These are phyloP conservation scores for Benitochromis conjunctus DNA, from an alignment of 2,113 vertebrate species.

Conservation along the genomic window DNA sequence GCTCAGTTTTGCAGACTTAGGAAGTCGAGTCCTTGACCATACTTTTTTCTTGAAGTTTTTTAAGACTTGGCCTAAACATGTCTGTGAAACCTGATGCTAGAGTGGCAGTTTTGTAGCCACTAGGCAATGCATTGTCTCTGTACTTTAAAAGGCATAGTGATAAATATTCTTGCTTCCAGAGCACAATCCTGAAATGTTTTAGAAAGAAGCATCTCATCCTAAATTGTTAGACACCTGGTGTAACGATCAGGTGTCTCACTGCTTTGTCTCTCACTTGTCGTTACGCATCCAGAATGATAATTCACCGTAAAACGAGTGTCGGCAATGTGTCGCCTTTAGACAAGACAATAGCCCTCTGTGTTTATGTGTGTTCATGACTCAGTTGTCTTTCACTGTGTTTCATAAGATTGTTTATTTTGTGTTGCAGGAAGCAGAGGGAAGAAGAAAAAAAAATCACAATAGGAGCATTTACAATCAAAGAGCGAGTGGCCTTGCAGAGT, in stretches of 20 bases:
- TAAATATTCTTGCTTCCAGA: not conserved
- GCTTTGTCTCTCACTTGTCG: constrained; percentile 27
- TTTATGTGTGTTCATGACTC: constrained; percentile 21
- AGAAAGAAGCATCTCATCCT: not conserved
- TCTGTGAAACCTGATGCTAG: not conserved
- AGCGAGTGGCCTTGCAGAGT: not conserved
- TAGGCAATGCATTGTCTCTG: not conserved
- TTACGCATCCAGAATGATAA: constrained; percentile 46
- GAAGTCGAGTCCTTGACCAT: not conserved
- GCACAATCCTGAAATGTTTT: not conserved
- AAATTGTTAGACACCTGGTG: not conserved
- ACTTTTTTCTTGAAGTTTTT: not conserved
- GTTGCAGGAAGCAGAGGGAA: not conserved
- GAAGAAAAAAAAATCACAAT: not conserved
- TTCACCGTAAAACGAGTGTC: constrained; percentile 48
- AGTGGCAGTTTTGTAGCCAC: not conserved
- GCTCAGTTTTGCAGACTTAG: not conserved
- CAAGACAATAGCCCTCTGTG: constrained; percentile 21
- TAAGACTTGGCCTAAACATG: not conserved
- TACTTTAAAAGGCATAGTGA: not conserved
- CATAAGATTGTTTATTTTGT: constrained; percentile 36
- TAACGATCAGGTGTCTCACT: constrained; percentile 41
- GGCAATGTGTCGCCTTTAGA: constrained; percentile 42
- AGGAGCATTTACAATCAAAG: not conserved
- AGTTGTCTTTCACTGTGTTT: constrained; percentile 36